Conservation (phyloP, 2,113 vertebrate genomes). For the Bothrops jararaca region DNA sequence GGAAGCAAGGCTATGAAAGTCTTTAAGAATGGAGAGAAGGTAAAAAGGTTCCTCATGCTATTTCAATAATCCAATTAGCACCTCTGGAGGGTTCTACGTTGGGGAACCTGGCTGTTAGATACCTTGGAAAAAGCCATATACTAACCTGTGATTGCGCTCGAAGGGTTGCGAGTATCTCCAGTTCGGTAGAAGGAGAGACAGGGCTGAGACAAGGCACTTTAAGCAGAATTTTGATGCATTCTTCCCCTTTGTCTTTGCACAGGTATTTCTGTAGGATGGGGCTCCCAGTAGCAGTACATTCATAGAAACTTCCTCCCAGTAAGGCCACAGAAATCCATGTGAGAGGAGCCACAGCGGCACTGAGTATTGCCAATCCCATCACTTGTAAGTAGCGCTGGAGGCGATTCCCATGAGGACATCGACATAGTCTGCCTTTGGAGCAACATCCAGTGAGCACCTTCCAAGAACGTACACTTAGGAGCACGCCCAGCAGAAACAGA, state of each 20-base stretch:
- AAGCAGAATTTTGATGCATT: constrained; percentile 43
- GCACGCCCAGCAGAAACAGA: constrained; percentile 71
- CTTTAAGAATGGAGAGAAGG: not conserved
- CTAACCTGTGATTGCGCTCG: constrained; percentile 76
- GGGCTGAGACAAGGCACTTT: constrained; percentile 62
- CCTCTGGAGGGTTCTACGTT: not conserved
- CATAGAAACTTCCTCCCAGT: constrained; percentile 69
- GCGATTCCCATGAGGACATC: fast-evolving
- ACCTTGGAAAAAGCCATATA: constrained; percentile 23
- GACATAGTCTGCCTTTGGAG: fast-evolving
- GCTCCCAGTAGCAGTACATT: constrained; percentile 67
- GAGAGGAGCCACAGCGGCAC: constrained; percentile 64
- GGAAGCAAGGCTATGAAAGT: not conserved
- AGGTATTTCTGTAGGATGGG: fast-evolving
- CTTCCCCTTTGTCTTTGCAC: not conserved
- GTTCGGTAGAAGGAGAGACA: fast-evolving
- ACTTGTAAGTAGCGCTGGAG: fast-evolving
- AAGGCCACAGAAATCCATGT: constrained; percentile 77
- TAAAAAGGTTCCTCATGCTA: not conserved
- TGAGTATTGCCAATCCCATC: constrained; percentile 20
- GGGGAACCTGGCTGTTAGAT: not conserved
- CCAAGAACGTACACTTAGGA: constrained; percentile 63
- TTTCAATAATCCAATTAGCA: not conserved
- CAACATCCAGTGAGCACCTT: constrained; percentile 68
- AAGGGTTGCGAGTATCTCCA: constrained; percentile 38